Base-by-base conservation (phyloP, 2,797 vertebrate genomes). In the Cynodonichthys magdalenae region DNA sequence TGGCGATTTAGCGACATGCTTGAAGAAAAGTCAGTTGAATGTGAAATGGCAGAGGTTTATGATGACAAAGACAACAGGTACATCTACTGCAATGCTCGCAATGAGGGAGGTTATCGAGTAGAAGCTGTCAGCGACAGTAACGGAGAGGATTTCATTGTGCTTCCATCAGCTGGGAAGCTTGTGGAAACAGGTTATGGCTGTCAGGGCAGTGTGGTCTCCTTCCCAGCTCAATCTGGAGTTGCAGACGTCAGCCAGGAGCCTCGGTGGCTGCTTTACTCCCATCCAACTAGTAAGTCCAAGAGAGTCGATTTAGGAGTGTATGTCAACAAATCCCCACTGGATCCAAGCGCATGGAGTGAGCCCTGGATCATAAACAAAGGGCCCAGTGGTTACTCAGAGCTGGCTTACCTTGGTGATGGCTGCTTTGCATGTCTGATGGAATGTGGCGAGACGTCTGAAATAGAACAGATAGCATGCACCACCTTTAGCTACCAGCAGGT, bases 341-440 rank as follows among this genome's bases (percentile, higher is more conserved):
- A 70, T 28, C 10, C 67, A 29, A 1, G 4, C 2, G 10, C 42
- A 0, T 70, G 67, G 59, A 63, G 59, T 41, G 6, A n/a, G 2
- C 67, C 67, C 11, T 63, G 67, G 59, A 53, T 69, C 53, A 28
- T 63, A 15, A 69, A 63, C 18, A 1, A 46, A 3, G 67, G 67
- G 4, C 59, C 59, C 41, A 70, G 59, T 18, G 48, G 53, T 15
- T 70, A 70, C 20, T 70, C 67, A 29, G 53, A 63, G 47, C 53
- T 63, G 67, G 48, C 49, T 4, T 58, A 70, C 41, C n/a, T 63
- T 15, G 48, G 18, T 11, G 41, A 47, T 1, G 67, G 53, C 11
- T 39, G 60, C 59, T 70, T 70, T 20, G 53, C 53, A 3, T 70
- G 59, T 31, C 31, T 70, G 31, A 70, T 70, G 67, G 59, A 70